Evolutionary conservation across 2,797 vertebrate genomes (phyloP).

Genomic region (Dryobates pubescens): DNA sequence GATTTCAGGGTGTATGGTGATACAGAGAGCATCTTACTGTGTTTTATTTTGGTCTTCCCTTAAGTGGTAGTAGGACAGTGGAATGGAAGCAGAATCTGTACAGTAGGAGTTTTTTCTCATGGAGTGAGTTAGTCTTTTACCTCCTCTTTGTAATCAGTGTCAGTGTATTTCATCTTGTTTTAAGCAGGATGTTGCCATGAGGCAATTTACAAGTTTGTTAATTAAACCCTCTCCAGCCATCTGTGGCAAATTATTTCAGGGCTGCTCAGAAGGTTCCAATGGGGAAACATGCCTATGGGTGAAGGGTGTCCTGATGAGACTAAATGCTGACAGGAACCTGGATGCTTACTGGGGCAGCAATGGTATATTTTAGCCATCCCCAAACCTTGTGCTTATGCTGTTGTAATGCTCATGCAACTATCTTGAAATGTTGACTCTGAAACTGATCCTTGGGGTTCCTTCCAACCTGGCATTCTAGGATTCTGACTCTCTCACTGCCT

Average conservation of each 20-base stretch:
- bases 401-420: background rate
- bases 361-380: background rate
- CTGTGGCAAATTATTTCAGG: background rate
- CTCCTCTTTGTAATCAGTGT: background rate
- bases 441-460: no score
- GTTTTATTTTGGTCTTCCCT: background rate
- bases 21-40: background rate
- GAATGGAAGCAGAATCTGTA: background rate
- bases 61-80: background rate
- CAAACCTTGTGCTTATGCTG: background rate
- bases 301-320: background rate
- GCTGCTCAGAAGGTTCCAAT: background rate
- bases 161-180: background rate
- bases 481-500: background rate
- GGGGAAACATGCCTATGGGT: background rate
- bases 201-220: background rate
- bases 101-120: background rate
- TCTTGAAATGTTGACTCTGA: no score
- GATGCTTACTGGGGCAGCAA: background rate
- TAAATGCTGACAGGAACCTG: accelerated
- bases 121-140: background rate
- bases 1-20: background rate
- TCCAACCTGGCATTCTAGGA: no score
- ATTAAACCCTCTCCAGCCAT: background rate
- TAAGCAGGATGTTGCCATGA: background rate